Evolutionary conservation across 2,797 vertebrate species (phyloP), one percentile per base, ranked within the genome.

Genomic region (Petrocephalus sullivani): DNA sequence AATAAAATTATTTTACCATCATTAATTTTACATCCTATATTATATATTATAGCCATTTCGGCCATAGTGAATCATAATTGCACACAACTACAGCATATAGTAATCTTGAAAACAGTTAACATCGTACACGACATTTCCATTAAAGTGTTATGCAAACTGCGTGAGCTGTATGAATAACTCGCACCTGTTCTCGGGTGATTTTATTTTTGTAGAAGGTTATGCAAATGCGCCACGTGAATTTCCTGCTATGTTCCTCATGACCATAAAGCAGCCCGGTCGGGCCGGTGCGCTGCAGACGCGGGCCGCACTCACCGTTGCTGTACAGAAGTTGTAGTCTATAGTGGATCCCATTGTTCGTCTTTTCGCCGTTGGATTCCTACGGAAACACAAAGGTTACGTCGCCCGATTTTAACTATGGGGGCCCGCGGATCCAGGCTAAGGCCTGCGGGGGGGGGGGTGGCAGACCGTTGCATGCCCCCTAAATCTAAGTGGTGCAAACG

Each of bases 311-410:
- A 97, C 96, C 96, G 58, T 96, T 97, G 92, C 96, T 97, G 94
- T 96, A 96, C 88, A 96, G 96, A 19, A 96, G 95, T 91, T 96
- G 96, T 78, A 96, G 94, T 90, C 96, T 95, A 92, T 96, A 96
- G 92, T 96, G 96, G 90, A 96, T 96, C 81, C 96, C 96, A 90
- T 96, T 96, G 94, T 96, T 96, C 90, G 96, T 96, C 94, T 96
- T 96, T 93, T 96, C 96, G 88, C 94, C 96, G 94, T 95, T 96
- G 89, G 96, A 95, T 95, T 97, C 96, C 96, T 97, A 92, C 6
- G 21, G 23, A 87, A 82, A 54, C 23, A 82, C 57, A 60, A 56
- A n/a, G 1, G 58, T 88, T 88, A 85, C 0, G 56, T 53, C 23
- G 58, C 10, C 23, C 8, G 58, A 67, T 49, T 54, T 37, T 19